Evolutionary conservation across 1,140 invertebrate genomes (phyloP).

Genomic region (Eriocheir sinensis): DNA sequence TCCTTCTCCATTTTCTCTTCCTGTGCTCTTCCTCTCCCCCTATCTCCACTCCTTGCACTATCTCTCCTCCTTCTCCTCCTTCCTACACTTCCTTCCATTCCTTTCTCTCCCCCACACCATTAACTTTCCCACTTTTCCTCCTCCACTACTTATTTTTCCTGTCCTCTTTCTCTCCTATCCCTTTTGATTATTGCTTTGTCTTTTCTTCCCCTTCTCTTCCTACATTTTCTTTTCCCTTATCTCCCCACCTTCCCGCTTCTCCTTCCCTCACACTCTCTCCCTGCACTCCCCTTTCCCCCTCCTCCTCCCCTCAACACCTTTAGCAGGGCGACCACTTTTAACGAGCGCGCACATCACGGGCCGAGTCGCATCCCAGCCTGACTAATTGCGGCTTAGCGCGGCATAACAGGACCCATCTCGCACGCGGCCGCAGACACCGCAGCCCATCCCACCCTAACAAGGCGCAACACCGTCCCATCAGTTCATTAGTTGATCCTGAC

Average conservation of each 20-base stretch:
- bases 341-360: not conserved
- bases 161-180: too few species aligned
- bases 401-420: not conserved
- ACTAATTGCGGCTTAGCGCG: conserved; percentile 7
- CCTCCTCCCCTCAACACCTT: not conserved
- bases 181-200: too few species aligned
- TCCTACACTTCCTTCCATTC: not conserved
- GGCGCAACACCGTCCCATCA: not conserved
- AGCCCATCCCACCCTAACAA: not conserved
- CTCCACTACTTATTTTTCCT: too few species aligned
- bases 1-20: not conserved
- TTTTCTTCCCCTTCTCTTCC: too few species aligned
- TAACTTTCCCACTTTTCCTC: too few species aligned
- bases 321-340: not conserved
- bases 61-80: not conserved
- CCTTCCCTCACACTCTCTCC: too few species aligned
- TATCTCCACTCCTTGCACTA: too few species aligned
- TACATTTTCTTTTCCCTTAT: not conserved
- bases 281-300: too few species aligned
- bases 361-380: not conserved
- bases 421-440: not conserved
- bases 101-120: not conserved
- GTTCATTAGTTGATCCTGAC: not conserved
- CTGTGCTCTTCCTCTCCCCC: not conserved
- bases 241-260: not conserved